These are phyloP conservation scores for Nephrotoma appendiculata DNA, from an alignment of 2,888 invertebrate species.

Conservation along the genomic window DNA sequence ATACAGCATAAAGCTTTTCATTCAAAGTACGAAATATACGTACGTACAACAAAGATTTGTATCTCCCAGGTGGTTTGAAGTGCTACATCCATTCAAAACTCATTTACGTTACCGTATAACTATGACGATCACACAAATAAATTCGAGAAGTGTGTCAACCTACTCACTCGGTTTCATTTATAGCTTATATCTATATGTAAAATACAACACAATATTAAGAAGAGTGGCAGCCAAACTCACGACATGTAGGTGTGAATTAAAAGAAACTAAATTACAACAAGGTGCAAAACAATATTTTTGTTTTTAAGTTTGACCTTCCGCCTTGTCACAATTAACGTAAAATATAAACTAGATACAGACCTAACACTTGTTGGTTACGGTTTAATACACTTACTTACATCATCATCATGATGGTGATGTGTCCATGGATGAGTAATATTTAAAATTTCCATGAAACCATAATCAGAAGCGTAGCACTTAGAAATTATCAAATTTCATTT, in stretches of 20 bases:
- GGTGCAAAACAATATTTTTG: background rate
- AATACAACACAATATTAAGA: background rate
- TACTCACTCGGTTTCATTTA: background rate
- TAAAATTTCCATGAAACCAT: background rate
- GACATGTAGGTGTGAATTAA: background rate
- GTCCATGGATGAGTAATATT: background rate
- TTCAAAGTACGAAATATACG: background rate
- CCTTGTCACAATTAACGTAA: background rate
- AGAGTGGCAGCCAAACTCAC: background rate
- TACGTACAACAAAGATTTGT: background rate
- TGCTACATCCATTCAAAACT: background rate
- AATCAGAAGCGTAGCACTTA: background rate
- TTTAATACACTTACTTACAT: background rate
- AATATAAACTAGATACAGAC: background rate
- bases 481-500: background rate
- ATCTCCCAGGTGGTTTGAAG: background rate
- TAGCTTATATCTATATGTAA: background rate
- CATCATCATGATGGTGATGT: background rate
- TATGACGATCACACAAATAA: background rate
- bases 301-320: background rate
- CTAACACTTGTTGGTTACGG: background rate
- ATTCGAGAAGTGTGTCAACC: background rate
- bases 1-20: background rate
- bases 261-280: background rate
- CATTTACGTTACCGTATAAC: background rate